A percentile compares a stretch with the other conserved stretches of the same genome.
These are phyloP conservation scores for Rutpela maculata DNA, from an alignment of 2,888 invertebrate genomes.

Conservation along the genomic window DNA sequence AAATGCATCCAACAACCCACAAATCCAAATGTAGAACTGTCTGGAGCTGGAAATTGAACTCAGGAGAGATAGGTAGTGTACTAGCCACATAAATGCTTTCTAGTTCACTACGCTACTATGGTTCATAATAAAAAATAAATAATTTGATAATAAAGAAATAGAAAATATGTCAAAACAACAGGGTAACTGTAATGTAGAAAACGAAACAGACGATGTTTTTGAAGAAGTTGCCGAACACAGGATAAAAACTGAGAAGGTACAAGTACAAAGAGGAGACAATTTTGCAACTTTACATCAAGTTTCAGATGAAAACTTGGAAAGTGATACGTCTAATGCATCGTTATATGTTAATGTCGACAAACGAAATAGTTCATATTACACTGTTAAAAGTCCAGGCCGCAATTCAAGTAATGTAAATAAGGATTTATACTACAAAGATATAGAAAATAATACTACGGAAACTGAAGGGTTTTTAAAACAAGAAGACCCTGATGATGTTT, in stretches of 20 bases:
- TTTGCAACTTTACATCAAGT: neutral
- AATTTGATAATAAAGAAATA: no score
- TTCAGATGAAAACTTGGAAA: neutral
- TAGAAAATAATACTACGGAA: no score
- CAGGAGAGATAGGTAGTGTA: no score
- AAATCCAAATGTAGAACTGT: no score
- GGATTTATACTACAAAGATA: no score
- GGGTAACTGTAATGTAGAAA: neutral
- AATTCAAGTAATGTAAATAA: neutral
- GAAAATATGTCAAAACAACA: neutral
- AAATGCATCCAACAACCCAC: no score
- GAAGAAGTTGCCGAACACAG: neutral
- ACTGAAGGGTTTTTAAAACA: neutral
- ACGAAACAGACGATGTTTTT: neutral
- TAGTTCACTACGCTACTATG: no score
- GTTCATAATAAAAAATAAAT: no score
- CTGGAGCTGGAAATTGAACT: no score
- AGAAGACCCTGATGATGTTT: neutral
- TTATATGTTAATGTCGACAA: neutral
- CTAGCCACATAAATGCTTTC: no score
- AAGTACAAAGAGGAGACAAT: neutral
- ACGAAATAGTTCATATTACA: neutral
- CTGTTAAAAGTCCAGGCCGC: neutral
- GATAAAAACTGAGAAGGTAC: neutral
- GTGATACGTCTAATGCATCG: neutral